Conservation (phyloP, 2,113 vertebrate species). For the Oncorhynchus kisutch region DNA sequence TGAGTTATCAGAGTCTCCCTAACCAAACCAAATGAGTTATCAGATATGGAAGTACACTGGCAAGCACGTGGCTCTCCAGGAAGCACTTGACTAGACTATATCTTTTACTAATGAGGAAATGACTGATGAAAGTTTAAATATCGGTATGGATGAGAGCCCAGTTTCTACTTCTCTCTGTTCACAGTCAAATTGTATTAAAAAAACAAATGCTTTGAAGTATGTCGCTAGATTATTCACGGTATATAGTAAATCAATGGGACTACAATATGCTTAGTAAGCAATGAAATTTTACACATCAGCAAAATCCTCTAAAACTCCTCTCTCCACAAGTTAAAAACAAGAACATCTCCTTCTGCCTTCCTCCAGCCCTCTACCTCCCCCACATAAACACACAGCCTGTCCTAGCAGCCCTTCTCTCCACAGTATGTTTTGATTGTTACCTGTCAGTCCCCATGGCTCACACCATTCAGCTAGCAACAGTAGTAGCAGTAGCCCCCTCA, state of each 20-base stretch:
- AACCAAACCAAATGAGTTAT: background rate
- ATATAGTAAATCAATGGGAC: background rate
- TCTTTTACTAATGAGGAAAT: conserved; percentile 36
- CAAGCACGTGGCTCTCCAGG: background rate
- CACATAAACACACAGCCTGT: background rate
- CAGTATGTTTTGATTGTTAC: conserved; percentile 36
- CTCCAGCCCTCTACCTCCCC: background rate
- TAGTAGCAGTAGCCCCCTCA: conserved; percentile 39
- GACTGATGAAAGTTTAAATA: background rate
- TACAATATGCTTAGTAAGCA: background rate
- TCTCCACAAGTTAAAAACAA: background rate
- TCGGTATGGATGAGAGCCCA: background rate
- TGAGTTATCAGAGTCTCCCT: too few species aligned
- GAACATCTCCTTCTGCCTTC: background rate
- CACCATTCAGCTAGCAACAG: conserved; percentile 31
- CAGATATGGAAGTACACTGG: conserved; percentile 4
- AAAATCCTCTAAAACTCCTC: background rate
- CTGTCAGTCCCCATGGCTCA: conserved; percentile 49
- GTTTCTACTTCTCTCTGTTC: background rate
- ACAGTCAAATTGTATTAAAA: background rate
- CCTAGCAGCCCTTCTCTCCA: background rate
- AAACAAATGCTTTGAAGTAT: background rate
- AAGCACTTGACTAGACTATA: background rate
- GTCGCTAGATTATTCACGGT: background rate
- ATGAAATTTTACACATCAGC: background rate